Evolutionary conservation across 2,888 invertebrate genomes (phyloP), one percentile per base, ranked within the genome.

Genomic region (Myathropa florea): DNA sequence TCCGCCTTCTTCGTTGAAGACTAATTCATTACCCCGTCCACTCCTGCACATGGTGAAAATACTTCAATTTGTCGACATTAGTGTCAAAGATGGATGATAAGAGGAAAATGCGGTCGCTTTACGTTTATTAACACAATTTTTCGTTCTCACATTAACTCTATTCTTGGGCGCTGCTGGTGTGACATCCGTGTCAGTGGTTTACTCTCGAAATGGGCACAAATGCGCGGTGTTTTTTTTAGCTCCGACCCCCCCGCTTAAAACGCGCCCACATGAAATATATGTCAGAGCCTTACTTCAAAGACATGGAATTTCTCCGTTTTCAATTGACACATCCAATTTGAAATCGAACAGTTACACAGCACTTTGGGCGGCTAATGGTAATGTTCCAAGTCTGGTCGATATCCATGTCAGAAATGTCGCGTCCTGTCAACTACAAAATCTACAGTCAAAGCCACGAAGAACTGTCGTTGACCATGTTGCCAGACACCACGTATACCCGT

Each of bases 31-130:
- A 86, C 83, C 75, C 83, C 78, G 71, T 71, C 83, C 70, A 82
- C n/a, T 59, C 36, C 3, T 72, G 63, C 63, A 82, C 55, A 88
- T 89, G 88, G 88, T 88, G 89, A 88, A 88, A 88, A 88, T 88
- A 89, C 90, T 89, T 89, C 90, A 90, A 90, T 90, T 90, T 90
- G 90, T 90, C 89, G 89, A 89, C 89, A 90, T 90, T 90, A 90
- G 89, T 89, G 90, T 90, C 89, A 89, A 88, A 89, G 89, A 89
- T 89, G 85, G 79, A 70, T 89, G 89, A 90, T 89, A 90, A 90
- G 82, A 83, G 68, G 71, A 84, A 86, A 79, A 83, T 75, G 83
- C 75, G 71, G 71, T 80, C 78, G 83, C 83, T 83, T 78, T 78
- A 70, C 68, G 68, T 82, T 81, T 84, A 81, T 82, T 85, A 85